Conservation (phyloP, 1,140 invertebrate genomes). For the Aradophagus sp. region DNA sequence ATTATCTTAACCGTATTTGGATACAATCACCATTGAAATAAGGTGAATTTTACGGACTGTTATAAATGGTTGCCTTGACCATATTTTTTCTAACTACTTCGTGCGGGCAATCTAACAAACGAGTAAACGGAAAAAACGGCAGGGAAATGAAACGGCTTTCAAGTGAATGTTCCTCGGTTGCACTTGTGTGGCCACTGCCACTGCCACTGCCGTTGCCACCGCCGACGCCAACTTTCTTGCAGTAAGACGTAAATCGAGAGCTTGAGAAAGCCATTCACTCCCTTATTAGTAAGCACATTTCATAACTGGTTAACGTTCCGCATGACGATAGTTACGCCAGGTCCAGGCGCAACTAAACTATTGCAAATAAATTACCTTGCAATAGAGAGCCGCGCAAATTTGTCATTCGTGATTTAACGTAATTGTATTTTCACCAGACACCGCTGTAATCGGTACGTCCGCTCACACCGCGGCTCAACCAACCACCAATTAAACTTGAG, state of each 20-base stretch:
- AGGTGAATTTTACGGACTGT: no score
- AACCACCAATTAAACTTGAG: conserved; percentile 37
- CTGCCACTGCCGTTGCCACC: conserved; percentile 48
- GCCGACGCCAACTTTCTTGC: conserved; percentile 68
- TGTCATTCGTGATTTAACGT: conserved; percentile 52
- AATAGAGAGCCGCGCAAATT: conserved; percentile 39
- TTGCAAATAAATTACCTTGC: conserved; percentile 52
- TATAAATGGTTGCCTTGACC: no score
- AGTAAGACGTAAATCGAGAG: conserved; percentile 60
- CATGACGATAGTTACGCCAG: conserved; percentile 65
- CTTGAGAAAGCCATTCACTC: conserved; percentile 66
- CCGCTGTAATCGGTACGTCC: conserved; percentile 18
- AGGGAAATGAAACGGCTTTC: conserved; percentile 63
- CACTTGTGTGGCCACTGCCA: no score
- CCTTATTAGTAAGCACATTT: conserved; percentile 69
- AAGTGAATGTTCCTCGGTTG: conserved; percentile 65
- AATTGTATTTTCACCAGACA: conserved; percentile 50
- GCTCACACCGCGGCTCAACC: conserved; percentile 29
- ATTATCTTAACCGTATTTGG: no score
- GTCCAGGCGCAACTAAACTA: conserved; percentile 40
- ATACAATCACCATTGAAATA: no score
- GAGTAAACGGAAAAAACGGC: conserved; percentile 55
- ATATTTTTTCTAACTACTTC: no score
- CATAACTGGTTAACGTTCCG: conserved; percentile 72
- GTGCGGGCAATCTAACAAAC: conserved; percentile 5